Percentiles rank a stretch among this genome's conserved stretches.
Conservation (phyloP, 2,888 invertebrate species). For the Tethea ocularis region DNA sequence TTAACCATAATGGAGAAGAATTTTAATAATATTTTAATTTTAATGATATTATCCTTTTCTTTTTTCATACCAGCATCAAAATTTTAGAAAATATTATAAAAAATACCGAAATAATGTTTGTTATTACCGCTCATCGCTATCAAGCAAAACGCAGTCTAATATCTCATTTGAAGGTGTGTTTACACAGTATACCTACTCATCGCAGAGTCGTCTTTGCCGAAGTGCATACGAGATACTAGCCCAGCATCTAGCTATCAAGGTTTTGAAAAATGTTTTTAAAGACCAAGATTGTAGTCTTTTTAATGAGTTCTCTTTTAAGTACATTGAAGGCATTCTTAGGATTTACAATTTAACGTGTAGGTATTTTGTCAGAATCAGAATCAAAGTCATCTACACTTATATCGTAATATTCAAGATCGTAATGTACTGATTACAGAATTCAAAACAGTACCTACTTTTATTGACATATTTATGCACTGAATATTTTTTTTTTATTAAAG, state of each 20-base stretch:
- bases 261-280: constrained; percentile 47
- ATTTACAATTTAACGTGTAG: background rate
- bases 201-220: constrained; percentile 57
- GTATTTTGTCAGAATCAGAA: background rate
- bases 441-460: no score
- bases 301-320: constrained; percentile 14
- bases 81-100: no score
- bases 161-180: constrained; percentile 72
- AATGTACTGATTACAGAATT: no score
- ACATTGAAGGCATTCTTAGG: constrained; percentile 15
- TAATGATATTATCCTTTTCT: no score
- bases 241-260: constrained; percentile 44
- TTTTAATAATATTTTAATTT: no score
- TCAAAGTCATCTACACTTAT: no score
- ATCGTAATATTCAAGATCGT: no score
- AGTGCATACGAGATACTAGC: constrained; percentile 56
- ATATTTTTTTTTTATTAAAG: no score
- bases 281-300: constrained; percentile 31
- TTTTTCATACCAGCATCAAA: no score
- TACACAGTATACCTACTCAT: constrained; percentile 62
- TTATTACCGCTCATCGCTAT: constrained; percentile 27
- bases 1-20: no score
- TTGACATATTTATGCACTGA: no score
- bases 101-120: no score
- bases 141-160: constrained; percentile 34